Percentiles rank a stretch among this genome's conserved stretches.
phyloP scores from a whole-genome alignment of 2,888 invertebrate genomes.

The Caenorhabditis drosophilae region DNA sequence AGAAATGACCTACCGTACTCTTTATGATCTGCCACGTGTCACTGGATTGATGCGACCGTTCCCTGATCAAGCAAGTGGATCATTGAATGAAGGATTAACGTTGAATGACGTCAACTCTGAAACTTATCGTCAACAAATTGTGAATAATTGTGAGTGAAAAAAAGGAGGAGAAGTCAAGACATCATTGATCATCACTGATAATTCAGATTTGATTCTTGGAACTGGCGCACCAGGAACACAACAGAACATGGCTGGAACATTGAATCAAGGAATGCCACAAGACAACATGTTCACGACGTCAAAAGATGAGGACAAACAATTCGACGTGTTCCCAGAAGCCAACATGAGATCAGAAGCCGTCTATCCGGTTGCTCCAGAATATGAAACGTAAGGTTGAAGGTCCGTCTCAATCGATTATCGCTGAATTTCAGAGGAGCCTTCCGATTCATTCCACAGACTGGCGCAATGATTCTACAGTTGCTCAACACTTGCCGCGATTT shows the following conservation, averaged over 20 bases:
- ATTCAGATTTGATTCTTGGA: constrained; percentile 62
- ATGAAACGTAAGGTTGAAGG: constrained; percentile 59
- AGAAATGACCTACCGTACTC: constrained; percentile 56
- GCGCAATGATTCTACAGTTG: constrained; percentile 59
- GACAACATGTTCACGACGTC: constrained; percentile 69
- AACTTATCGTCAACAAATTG: constrained; percentile 65
- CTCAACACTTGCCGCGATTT: constrained; percentile 62
- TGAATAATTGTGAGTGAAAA: constrained; percentile 57
- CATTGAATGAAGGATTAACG: constrained; percentile 57
- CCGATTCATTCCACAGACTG: constrained; percentile 64
- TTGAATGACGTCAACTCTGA: constrained; percentile 68
- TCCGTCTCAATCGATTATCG: no score
- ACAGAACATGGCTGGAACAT: constrained; percentile 53
- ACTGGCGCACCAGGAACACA: constrained; percentile 60
- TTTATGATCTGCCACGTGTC: constrained; percentile 64
- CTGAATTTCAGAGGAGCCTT: constrained; percentile 52
- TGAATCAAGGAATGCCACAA: constrained; percentile 60
- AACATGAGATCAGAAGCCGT: constrained; percentile 56
- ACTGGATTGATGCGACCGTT: constrained; percentile 66
- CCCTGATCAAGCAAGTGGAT: constrained; percentile 65
- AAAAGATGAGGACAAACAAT: constrained; percentile 65
- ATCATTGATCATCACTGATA: no score
- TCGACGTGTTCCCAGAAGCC: constrained; percentile 68
- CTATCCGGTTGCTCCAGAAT: constrained; percentile 60
- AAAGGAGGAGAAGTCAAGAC: not conserved